phyloP scores from a whole-genome alignment of 37 sponge, comb jelly and placozoan genomes.

The Aphrocallistes beatrix region DNA sequence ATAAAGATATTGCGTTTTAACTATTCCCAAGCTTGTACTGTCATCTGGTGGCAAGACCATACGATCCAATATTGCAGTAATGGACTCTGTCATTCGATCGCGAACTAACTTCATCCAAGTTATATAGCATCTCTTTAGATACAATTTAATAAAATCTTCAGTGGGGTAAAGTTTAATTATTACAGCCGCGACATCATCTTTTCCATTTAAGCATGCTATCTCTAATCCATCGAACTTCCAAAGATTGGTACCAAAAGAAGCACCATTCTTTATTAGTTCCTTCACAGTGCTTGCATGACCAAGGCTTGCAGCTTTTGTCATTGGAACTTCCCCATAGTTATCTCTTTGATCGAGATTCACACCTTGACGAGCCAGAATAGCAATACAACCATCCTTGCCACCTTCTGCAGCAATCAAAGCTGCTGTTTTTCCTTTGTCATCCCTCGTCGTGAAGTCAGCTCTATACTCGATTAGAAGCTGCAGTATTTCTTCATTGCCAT shows the following conservation, averaged over 20 bases:
- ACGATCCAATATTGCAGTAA: neutral
- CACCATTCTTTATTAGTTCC: neutral
- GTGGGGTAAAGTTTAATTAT: neutral
- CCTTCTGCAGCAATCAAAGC: neutral
- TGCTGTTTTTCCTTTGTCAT: neutral
- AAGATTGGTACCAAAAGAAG: neutral
- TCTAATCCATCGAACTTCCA: neutral
- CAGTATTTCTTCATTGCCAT: neutral
- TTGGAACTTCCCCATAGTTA: neutral
- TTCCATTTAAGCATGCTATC: neutral
- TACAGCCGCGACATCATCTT: neutral
- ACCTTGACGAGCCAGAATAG: neutral
- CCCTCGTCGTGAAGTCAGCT: neutral
- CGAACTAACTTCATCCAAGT: neutral
- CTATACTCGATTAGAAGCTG: neutral
- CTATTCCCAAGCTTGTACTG: neutral
- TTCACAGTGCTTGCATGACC: neutral
- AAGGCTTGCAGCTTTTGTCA: neutral
- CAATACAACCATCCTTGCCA: neutral
- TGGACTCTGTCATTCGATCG: neutral
- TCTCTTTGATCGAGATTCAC: neutral
- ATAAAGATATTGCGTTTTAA: neutral
- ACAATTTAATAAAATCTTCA: neutral
- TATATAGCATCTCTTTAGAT: neutral
- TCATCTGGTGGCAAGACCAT: neutral